Base-by-base conservation (phyloP, 2,113 vertebrate species). In the Cephalopholis sonnerati region DNA sequence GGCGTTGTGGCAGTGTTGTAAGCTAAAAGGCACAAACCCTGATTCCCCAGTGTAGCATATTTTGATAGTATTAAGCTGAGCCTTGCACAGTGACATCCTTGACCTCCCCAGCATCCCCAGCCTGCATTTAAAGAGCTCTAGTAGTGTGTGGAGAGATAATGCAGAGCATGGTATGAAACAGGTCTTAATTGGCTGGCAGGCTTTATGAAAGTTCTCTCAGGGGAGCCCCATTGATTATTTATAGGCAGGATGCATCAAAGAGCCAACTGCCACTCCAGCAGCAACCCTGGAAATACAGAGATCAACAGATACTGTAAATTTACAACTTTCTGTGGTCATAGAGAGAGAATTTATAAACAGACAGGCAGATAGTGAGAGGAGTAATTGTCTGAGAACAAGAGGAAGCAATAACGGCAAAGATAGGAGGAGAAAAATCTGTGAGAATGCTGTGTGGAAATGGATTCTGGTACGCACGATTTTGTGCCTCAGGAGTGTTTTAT, bases 201-300 rank as follows among this genome's bases (percentile, higher is more conserved):
- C 71, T 93, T 93, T 83, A 91, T 90, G 80, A 85, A 54, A 90
- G 74, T 68, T 86, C 71, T 86, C 86, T 85, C 89, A 59, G 46
- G 86, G 87, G 91, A 90, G 72, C 11, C 48, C 69, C 77, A 91
- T 91, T 92, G 92, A 93, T 94, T 94, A 94, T 92, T 93, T 93
- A 94, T 93, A 83, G 87, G 83, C 58, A 87, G 64, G 70, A 80
- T 86, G 91, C 92, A 93, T 94, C 91, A 94, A 94, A 94, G 90
- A 93, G 74, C 74, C 77, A 84, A 79, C 86, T 87, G 81, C 77
- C 79, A 86, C 83, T 84, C 74, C 66, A 83, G 83, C 55, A 85
- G 46, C 83, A 90, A 83, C 58, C 58, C 77, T 74, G 77, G 78
- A 83, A 87, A 79, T 71, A 74, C 79, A 63, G 58, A 88, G 74